Evolutionary conservation across 2,888 invertebrate species (phyloP), one percentile per base, ranked within the genome.

Genomic region (Drosophila longiperda): DNA sequence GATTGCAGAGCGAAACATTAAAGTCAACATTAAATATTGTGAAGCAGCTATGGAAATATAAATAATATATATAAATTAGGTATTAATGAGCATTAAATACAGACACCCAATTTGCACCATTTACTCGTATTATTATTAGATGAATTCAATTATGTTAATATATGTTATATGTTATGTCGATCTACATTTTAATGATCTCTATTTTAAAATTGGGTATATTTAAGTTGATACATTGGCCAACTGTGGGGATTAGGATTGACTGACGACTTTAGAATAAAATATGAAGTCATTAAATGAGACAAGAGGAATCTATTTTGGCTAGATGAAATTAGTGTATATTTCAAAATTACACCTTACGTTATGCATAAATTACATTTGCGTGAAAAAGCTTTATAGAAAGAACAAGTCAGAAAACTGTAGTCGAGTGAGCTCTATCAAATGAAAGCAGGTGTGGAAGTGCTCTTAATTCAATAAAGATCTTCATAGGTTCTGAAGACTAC

Each of bases 1-100:
- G 45, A 81, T 68, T 40, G 36, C 17, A 38, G 3, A 52, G 23
- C 50, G 36, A 3, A 20, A 26, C 61, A 71, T 54, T 57, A 52
- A 76, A 59, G n/a, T 60, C 50, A 57, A 73, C 72, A 84, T 78
- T 78, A 74, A 72, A 45, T 12, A 45, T 45, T 45, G 20, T 12
- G 69, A 70, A 73, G 55, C 67, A 68, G 82, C 79, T 79, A 85
- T 48, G 34, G 38, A 1, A n/a, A 9, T 34, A 40, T 12, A 23
- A 33, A 12, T 42, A 32, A 20, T 1, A 17, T n/a, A 55, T 32
- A 12, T 1, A 33, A 12, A 42, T 15, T 9, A 7, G 2, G 23
- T n/a, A 33, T 23, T 11, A 29, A 29, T 29, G 29, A 29, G 29
- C 29, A 29, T 29, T 29, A 5, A 29, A 29, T 29, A 29, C 29